Conservation (phyloP, 2,797 vertebrate genomes). For the Psittacula derbiana region DNA sequence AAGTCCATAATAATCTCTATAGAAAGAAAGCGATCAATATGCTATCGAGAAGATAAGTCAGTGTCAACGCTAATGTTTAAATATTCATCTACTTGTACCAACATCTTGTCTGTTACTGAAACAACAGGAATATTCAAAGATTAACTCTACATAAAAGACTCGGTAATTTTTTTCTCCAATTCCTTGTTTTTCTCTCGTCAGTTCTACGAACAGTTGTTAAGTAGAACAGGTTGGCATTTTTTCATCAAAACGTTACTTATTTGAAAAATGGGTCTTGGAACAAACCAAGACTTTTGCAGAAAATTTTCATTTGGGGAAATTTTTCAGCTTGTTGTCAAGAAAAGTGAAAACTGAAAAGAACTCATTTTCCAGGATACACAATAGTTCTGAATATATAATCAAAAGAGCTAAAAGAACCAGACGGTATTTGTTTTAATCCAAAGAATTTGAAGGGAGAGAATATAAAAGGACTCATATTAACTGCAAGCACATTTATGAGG, state of each 20-base stretch:
- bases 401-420: slow-evolving; percentile 69
- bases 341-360: slow-evolving; percentile 70
- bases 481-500: slow-evolving; percentile 67
- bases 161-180: slow-evolving; percentile 59
- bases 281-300: slow-evolving; percentile 68
- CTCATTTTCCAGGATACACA: slow-evolving; percentile 71
- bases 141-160: slow-evolving; percentile 66
- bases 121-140: slow-evolving; percentile 71
- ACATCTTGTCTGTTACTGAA: slow-evolving; percentile 66
- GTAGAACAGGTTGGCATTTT: slow-evolving; percentile 71
- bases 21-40: slow-evolving; percentile 53
- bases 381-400: slow-evolving; percentile 72
- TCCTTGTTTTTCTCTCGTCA: slow-evolving; percentile 66
- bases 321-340: slow-evolving; percentile 69
- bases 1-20: slow-evolving; percentile 50
- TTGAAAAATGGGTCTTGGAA: slow-evolving; percentile 70
- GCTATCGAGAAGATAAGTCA: slow-evolving; percentile 62
- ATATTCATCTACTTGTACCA: slow-evolving; percentile 65
- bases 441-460: slow-evolving; percentile 68
- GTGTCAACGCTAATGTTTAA: slow-evolving; percentile 68
- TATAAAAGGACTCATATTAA: slow-evolving; percentile 74
- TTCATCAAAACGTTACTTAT: slow-evolving; percentile 71
- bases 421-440: slow-evolving; percentile 71
- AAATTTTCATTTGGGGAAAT: slow-evolving; percentile 70
- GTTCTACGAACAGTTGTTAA: slow-evolving; percentile 67